Percentiles rank a stretch among this genome's conserved stretches.
These are phyloP conservation scores for Sylvilagus floridanus DNA, from an alignment of 2,797 vertebrate genomes.

Conservation along the genomic window DNA sequence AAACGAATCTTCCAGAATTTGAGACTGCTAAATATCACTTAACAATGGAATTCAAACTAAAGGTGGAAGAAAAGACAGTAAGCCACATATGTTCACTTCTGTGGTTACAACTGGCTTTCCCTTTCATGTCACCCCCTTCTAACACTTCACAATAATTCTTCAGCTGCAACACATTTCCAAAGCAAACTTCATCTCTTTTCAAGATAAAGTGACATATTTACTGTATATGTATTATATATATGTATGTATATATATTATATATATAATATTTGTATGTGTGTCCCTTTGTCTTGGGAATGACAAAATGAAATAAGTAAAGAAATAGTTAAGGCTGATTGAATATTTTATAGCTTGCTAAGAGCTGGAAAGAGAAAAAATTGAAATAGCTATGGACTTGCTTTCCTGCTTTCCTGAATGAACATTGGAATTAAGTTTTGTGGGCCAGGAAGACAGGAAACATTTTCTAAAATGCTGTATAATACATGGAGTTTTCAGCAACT, in stretches of 20 bases:
- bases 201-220: not conserved
- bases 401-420: not conserved
- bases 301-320: not conserved
- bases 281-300: not conserved
- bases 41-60: not conserved
- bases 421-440: not conserved
- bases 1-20: not conserved
- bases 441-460: not conserved
- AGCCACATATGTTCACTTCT: not conserved
- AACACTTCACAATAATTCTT: not conserved
- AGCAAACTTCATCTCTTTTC: not conserved
- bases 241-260: not conserved
- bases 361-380: not conserved
- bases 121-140: not conserved
- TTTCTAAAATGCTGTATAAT: not conserved
- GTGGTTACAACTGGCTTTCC: not conserved
- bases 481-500: not conserved
- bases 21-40: not conserved
- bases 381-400: not conserved
- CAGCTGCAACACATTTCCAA: not conserved
- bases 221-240: not conserved
- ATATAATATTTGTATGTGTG: not conserved
- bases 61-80: not conserved
- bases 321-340: not conserved
- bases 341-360: constrained; percentile 28